Evolutionary conservation across 2,797 vertebrate species (phyloP).

Genomic region (Nannoperca australis): DNA sequence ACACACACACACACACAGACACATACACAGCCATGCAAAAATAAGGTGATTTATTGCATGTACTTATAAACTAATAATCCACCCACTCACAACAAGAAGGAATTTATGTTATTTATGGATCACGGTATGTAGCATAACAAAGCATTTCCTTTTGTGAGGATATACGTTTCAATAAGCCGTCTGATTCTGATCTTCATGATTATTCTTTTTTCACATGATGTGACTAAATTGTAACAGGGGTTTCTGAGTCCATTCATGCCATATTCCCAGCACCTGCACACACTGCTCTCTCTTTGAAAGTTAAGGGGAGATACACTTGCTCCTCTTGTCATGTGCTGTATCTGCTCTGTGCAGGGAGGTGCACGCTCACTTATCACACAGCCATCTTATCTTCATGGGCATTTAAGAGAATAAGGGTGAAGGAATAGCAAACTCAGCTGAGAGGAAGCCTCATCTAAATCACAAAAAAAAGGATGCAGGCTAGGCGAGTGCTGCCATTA

Average conservation of each 20-base stretch:
- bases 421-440: slow-evolving; percentile 71
- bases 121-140: slow-evolving; percentile 42
- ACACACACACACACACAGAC: neutral
- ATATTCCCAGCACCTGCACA: slow-evolving; percentile 28
- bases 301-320: slow-evolving; percentile 65
- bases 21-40: slow-evolving; percentile 23
- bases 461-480: slow-evolving; percentile 66
- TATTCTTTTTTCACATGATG: slow-evolving; percentile 56
- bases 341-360: slow-evolving; percentile 61
- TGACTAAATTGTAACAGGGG: slow-evolving; percentile 28
- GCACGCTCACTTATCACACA: slow-evolving; percentile 70
- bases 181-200: slow-evolving; percentile 20
- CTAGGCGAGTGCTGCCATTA: slow-evolving; percentile 39
- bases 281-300: slow-evolving; percentile 68
- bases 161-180: slow-evolving; percentile 37
- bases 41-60: slow-evolving; percentile 73
- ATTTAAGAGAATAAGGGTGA: slow-evolving; percentile 84
- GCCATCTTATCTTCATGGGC: slow-evolving; percentile 85
- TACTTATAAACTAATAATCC: slow-evolving; percentile 54
- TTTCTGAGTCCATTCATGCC: slow-evolving; percentile 34
- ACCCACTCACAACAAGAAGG: slow-evolving; percentile 55
- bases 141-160: slow-evolving; percentile 33
- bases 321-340: slow-evolving; percentile 57
- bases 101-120: slow-evolving; percentile 59
- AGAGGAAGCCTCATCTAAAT: slow-evolving; percentile 71